These are phyloP conservation scores for Lagopus muta DNA, from an alignment of 2,113 vertebrate species.

Conservation along the genomic window DNA sequence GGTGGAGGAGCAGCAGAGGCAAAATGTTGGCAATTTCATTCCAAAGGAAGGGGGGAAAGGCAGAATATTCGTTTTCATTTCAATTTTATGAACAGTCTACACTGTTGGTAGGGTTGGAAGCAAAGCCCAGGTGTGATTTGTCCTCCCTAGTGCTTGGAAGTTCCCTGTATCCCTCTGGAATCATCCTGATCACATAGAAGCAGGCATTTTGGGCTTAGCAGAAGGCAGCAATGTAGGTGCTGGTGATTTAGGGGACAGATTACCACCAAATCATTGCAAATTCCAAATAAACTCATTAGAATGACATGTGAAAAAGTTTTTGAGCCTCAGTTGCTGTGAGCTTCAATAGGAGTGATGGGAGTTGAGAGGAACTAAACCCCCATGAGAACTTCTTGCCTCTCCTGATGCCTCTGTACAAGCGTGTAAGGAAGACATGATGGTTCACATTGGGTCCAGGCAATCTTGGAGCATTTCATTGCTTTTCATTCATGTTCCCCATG, in stretches of 20 bases:
- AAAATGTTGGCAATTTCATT: neutral
- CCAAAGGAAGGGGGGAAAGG: neutral
- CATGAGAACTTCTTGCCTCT: neutral
- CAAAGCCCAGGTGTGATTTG: neutral
- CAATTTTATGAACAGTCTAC: neutral
- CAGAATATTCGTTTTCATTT: neutral
- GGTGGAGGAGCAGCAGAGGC: neutral
- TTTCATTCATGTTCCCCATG: neutral
- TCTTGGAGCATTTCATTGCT: neutral
- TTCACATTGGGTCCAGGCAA: neutral
- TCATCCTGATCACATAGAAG: neutral
- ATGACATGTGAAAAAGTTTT: neutral
- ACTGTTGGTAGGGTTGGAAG: neutral
- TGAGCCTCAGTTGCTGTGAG: neutral
- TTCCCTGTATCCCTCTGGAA: neutral
- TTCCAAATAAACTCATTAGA: neutral
- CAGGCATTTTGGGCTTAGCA: neutral
- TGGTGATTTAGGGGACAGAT: neutral
- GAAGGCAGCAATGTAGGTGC: neutral
- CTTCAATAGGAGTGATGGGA: neutral
- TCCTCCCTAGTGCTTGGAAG: neutral
- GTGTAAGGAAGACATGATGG: neutral
- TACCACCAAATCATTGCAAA: neutral
- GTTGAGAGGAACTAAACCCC: neutral
- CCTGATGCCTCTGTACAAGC: accelerated